Percentiles rank a stretch among this genome's conserved stretches.
Conservation (phyloP, 2,888 invertebrate genomes). For the Melanchra persicariae region DNA sequence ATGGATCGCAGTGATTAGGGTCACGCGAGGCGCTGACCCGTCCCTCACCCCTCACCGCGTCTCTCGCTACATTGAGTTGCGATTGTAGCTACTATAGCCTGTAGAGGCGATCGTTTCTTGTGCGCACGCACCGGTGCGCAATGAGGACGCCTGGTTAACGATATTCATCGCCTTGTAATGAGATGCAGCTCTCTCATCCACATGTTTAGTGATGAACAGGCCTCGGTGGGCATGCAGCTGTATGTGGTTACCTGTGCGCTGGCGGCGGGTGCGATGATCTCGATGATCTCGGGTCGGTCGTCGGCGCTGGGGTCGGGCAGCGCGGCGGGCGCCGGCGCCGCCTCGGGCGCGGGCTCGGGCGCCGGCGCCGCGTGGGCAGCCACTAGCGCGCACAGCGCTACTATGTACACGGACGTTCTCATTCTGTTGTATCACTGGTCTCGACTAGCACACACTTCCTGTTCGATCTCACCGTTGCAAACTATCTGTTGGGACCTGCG, state of each 20-base stretch:
- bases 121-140: slow-evolving; percentile 47
- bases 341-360: slow-evolving; percentile 70
- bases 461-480: slow-evolving; percentile 69
- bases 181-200: slow-evolving; percentile 5
- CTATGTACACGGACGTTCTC: slow-evolving; percentile 75
- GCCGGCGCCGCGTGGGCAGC: slow-evolving; percentile 70
- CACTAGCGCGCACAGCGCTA: slow-evolving; percentile 71
- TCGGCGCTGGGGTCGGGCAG: slow-evolving; percentile 77
- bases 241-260: slow-evolving; percentile 82
- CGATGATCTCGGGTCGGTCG: slow-evolving; percentile 87
- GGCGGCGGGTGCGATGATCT: slow-evolving; percentile 88
- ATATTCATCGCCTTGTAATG: slow-evolving; percentile 24
- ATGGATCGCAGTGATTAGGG: slow-evolving; percentile 70
- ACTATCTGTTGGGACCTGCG: slow-evolving; percentile 69
- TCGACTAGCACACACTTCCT: slow-evolving; percentile 40
- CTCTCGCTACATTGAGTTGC: slow-evolving; percentile 11
- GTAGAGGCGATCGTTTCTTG: slow-evolving; percentile 27
- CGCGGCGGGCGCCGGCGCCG: slow-evolving; percentile 74
- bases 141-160: slow-evolving; percentile 48
- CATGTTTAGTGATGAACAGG: slow-evolving; percentile 5
- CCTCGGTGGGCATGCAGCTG: too few species aligned
- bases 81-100: background rate
- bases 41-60: slow-evolving; percentile 15
- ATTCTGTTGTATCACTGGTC: slow-evolving; percentile 62
- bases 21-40: slow-evolving; percentile 70